Conservation (phyloP, 2,113 vertebrate species). For the Bubalus kerabau region DNA sequence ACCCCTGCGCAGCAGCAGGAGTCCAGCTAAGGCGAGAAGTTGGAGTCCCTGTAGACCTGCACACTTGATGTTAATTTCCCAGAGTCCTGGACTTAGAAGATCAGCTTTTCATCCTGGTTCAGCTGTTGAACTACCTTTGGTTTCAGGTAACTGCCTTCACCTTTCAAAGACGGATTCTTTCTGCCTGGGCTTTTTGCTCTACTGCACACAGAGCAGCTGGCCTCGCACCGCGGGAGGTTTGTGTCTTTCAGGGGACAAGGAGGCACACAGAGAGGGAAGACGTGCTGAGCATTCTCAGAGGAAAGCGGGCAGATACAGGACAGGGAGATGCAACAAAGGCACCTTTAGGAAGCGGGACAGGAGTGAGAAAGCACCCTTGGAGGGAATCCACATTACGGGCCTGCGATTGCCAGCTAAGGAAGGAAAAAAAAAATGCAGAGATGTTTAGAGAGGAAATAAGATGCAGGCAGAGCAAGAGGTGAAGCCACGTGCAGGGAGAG, state of each 20-base stretch:
- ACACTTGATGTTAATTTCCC: background rate
- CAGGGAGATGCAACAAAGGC: background rate
- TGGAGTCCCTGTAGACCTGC: background rate
- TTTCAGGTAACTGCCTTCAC: background rate
- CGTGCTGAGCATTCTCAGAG: background rate
- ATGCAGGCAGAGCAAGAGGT: background rate
- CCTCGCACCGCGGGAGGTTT: background rate
- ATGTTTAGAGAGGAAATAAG: background rate
- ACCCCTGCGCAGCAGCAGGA: background rate
- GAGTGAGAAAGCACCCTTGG: background rate
- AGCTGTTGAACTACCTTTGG: background rate
- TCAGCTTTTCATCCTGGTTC: background rate
- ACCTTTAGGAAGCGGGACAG: background rate
- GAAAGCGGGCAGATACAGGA: accelerated
- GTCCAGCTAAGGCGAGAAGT: background rate
- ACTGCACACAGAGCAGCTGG: background rate
- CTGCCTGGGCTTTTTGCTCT: background rate
- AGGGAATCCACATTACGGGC: background rate
- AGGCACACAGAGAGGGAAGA: background rate
- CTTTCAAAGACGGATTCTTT: background rate
- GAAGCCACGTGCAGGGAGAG: background rate
- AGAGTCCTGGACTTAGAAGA: background rate
- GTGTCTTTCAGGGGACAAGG: background rate
- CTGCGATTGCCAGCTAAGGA: background rate
- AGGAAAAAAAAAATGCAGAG: background rate